Base-by-base conservation (phyloP, 2,888 invertebrate species). In the Melinopterus prodromus region DNA sequence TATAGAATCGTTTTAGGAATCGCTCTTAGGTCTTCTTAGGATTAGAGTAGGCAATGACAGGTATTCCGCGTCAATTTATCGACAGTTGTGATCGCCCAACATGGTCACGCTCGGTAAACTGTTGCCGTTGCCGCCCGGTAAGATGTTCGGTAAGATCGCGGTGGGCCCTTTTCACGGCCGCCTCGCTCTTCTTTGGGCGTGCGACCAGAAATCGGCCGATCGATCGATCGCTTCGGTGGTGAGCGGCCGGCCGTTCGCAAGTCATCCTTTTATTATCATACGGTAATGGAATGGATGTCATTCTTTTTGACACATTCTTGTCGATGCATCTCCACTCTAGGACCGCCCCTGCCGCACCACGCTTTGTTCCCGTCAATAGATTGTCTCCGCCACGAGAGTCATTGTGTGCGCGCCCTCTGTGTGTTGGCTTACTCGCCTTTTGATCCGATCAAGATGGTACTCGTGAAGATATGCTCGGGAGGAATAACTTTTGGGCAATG, bases 231-330 rank as follows among this genome's bases (percentile, higher is more conserved):
- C 12, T 26, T 12, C 71, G 36, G 36, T 72, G 9, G 16, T 14
- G 9, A 26, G 26, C 72, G 16, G 78, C 26, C 72, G 16, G 78
- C 26, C 81, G 76, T 82, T 82, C 82, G 84, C 84, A 84, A 84
- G 84, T 84, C 84, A 84, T 83, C 82, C 78, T 78, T 82, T 82
- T 81, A 84, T 84, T 84, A 84, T 82, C 84, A 84, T 84, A 84
- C 84, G 79, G 81, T 84, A 84, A 84, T 83, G 83, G 83, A 83
- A 84, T 82, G 82, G 82, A 83, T 84, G 84, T 84, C 84, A 84
- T 84, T 84, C 82, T 81, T 82, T 78, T 83, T 83, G 84, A 83
- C 83, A 82, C 84, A 83, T 84, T 84, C 83, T 81, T 71, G 77
- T 78, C 71, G 79, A 53, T 53, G 53, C 53, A 53, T 53, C 53